A percentile compares a stretch with the other conserved stretches of the same genome.
phyloP scores from a whole-genome alignment of 2,888 invertebrate genomes.

The Pollenia amentaria region DNA sequence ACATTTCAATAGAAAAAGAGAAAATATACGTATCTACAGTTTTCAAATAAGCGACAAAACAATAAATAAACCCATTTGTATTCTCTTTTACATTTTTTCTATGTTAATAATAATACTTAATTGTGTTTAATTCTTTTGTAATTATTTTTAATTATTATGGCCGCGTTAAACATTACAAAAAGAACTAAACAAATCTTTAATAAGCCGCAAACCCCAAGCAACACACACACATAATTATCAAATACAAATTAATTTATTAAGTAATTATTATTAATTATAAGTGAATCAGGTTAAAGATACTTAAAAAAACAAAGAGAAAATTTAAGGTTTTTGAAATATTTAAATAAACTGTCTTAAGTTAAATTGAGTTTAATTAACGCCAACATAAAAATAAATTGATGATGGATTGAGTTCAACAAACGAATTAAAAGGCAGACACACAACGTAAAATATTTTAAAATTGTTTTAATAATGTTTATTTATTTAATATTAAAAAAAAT shows the following conservation, averaged over 20 bases:
- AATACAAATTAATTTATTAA: slow-evolving; percentile 31
- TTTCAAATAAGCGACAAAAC: slow-evolving; percentile 22
- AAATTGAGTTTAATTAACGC: slow-evolving; percentile 45
- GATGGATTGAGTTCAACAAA: slow-evolving; percentile 1
- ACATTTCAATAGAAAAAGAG: neutral
- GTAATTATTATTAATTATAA: slow-evolving; percentile 47
- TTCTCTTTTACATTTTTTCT: slow-evolving; percentile 9
- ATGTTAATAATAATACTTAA: slow-evolving; percentile 47
- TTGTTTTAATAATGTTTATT: neutral
- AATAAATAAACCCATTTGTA: slow-evolving; percentile 43
- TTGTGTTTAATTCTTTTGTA: slow-evolving; percentile 51
- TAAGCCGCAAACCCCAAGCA: slow-evolving; percentile 37
- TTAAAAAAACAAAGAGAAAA: neutral
- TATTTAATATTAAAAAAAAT: too few species aligned
- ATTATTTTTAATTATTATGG: slow-evolving; percentile 52
- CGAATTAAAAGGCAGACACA: neutral
- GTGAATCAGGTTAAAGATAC: slow-evolving; percentile 22
- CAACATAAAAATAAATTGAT: slow-evolving; percentile 1
- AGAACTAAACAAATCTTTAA: slow-evolving; percentile 47
- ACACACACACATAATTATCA: slow-evolving; percentile 16
- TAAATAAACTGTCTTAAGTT: slow-evolving; percentile 1
- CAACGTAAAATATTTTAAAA: neutral
- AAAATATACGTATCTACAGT: neutral
- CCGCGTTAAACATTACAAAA: neutral
- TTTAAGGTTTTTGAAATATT: slow-evolving; percentile 11